These are phyloP conservation scores for Entomobrya proxima DNA, from an alignment of 2,888 invertebrate species.

Conservation along the genomic window DNA sequence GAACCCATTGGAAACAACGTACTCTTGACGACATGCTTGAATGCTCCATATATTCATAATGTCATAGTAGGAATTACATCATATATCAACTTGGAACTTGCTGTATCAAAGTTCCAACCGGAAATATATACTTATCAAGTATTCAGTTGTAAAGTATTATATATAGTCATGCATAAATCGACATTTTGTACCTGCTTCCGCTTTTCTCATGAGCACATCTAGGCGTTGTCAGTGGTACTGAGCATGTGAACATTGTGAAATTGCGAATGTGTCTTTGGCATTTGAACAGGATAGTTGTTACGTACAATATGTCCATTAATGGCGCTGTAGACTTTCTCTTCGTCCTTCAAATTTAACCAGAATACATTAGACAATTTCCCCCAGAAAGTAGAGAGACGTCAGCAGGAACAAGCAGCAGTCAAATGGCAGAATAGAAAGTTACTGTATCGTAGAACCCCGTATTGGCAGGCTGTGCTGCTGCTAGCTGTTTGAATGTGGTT, in stretches of 20 bases:
- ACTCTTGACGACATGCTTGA: background rate
- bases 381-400: background rate
- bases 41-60: background rate
- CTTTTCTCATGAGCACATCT: no score
- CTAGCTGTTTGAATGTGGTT: no score
- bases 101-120: conserved; percentile 1
- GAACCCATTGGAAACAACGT: no score
- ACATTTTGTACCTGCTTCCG: no score
- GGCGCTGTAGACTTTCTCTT: background rate
- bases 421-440: background rate
- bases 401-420: background rate
- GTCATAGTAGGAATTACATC: background rate
- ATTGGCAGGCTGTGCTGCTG: no score
- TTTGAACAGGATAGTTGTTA: no score
- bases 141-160: no score
- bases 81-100: background rate
- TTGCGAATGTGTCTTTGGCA: no score
- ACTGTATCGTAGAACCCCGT: no score
- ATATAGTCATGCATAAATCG: no score
- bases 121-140: conserved; percentile 3
- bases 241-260: no score
- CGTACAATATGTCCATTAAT: background rate
- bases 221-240: no score
- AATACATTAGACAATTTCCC: background rate
- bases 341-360: conserved; percentile 15